Conservation (phyloP, 2,113 vertebrate genomes). For the Mixornis gularis region DNA sequence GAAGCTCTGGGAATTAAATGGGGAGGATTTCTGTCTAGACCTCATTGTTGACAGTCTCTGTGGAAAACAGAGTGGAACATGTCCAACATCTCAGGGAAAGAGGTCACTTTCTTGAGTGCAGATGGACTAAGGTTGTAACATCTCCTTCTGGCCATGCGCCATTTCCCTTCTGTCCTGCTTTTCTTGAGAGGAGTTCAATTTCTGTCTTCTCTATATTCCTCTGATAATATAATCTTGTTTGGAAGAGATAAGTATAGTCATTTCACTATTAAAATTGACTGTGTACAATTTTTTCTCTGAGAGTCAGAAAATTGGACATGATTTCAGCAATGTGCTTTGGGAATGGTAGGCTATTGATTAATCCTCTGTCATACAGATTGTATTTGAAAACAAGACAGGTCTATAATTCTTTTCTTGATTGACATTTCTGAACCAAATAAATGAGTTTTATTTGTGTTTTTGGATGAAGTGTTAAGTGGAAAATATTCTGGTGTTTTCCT, state of each 20-base stretch:
- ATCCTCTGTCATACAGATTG: constrained; percentile 22
- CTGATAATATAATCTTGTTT: constrained; percentile 49
- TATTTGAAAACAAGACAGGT: constrained; percentile 48
- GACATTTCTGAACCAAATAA: constrained; percentile 26
- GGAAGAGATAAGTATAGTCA: constrained; percentile 23
- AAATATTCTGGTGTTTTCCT: constrained; percentile 1
- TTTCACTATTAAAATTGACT: constrained; percentile 51
- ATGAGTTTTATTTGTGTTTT: constrained; percentile 4
- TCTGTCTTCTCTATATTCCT: background rate
- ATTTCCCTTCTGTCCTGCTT: constrained; percentile 12
- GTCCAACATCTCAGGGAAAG: background rate
- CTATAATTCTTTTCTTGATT: constrained; percentile 38
- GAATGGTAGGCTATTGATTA: constrained; percentile 51
- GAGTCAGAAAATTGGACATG: constrained; percentile 30
- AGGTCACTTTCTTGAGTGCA: constrained; percentile 19
- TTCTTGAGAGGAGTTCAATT: constrained; percentile 16
- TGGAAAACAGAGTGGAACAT: background rate
- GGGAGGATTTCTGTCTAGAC: constrained; percentile 29
- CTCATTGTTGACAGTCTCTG: constrained; percentile 13
- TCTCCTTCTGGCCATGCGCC: background rate
- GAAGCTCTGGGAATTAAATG: constrained; percentile 24
- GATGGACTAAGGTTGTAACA: background rate
- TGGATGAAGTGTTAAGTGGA: background rate
- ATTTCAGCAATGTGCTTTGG: constrained; percentile 41
- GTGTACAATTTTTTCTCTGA: background rate